Evolutionary conservation across 2,797 vertebrate genomes (phyloP).

Genomic region (Cuniculus paca): DNA sequence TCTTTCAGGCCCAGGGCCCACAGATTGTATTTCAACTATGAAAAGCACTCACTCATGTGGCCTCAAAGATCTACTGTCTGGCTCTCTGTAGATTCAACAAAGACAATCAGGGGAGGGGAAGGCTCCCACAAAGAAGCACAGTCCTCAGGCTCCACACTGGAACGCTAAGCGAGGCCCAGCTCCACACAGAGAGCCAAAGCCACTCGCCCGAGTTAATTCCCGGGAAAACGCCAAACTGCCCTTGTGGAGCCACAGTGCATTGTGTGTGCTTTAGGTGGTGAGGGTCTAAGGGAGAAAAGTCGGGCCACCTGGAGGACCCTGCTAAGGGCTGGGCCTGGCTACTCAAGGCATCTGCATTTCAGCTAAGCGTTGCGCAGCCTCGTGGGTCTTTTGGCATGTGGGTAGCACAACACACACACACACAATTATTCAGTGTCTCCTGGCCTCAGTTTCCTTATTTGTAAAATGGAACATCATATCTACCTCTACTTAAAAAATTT

Average conservation of each 20-base stretch:
- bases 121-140: background rate
- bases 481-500: background rate
- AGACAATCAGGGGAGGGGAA: background rate
- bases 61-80: background rate
- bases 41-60: background rate
- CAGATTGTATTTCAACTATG: background rate
- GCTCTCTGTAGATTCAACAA: background rate
- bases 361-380: background rate
- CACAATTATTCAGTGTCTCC: background rate
- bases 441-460: background rate
- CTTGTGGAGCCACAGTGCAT: too few relatives aligned
- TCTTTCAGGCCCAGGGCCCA: background rate
- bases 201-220: background rate
- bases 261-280: background rate
- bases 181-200: background rate
- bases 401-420: background rate
- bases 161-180: background rate
- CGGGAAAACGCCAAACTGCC: background rate
- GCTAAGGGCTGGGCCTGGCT: background rate
- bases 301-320: background rate
- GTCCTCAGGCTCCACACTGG: background rate
- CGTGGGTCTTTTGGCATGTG: rapidly evolving
- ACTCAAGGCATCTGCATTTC: background rate
- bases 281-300: background rate
- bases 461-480: constrained; percentile 4